phyloP scores from a whole-genome alignment of 1,140 invertebrate species.

The Drosophila willistoni region DNA sequence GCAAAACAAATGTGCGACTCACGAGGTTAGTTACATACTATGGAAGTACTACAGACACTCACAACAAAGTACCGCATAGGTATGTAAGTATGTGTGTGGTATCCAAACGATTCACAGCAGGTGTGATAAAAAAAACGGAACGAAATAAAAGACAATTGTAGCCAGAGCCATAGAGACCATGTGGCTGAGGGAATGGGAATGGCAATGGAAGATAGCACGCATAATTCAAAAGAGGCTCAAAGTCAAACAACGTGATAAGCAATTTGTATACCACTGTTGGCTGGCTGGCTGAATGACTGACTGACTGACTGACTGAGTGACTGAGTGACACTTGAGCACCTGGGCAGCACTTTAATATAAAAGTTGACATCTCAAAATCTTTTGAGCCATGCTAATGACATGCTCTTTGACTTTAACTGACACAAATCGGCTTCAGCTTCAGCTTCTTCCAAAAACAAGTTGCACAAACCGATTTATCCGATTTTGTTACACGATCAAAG shows the following conservation, averaged over 20 bases:
- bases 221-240: conserved; percentile 71
- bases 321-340: conserved; percentile 48
- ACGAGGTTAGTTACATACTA: conserved; percentile 30
- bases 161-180: conserved; percentile 19
- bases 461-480: conserved; percentile 33
- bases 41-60: conserved; percentile 30
- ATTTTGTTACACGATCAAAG: neutral
- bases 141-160: conserved; percentile 50
- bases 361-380: conserved; percentile 62
- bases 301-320: conserved; percentile 16
- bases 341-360: conserved; percentile 74
- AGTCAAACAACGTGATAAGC: conserved; percentile 76
- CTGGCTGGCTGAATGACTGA: conserved; percentile 30
- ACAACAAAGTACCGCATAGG: too few species aligned
- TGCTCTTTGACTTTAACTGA: conserved; percentile 43
- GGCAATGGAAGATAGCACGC: conserved; percentile 63
- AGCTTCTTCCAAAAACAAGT: conserved; percentile 40
- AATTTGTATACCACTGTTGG: conserved; percentile 54
- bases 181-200: conserved; percentile 27
- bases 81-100: conserved; percentile 28
- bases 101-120: conserved; percentile 64
- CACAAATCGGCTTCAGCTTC: conserved; percentile 64
- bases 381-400: conserved; percentile 51
- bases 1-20: conserved; percentile 32
- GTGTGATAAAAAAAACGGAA: conserved; percentile 65